phyloP scores from a whole-genome alignment of 64 coral and sea anemone genomes.

The Dendrophyllia cribrosa region DNA sequence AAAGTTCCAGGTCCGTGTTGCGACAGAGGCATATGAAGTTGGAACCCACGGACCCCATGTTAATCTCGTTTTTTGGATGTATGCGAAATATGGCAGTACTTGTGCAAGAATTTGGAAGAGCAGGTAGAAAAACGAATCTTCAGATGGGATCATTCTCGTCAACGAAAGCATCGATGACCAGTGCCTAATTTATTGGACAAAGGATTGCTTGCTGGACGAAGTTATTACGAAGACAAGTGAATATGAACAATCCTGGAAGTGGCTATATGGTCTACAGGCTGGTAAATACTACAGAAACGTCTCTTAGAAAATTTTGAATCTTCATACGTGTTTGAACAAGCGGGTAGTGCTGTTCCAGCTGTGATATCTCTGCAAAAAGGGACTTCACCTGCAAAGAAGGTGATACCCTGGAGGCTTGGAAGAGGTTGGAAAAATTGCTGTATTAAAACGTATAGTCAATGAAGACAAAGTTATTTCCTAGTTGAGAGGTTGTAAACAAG shows the following conservation, averaged over 20 bases:
- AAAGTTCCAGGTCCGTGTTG: constrained; percentile 61
- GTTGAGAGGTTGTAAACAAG: constrained; percentile 27
- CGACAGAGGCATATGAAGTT: constrained; percentile 69
- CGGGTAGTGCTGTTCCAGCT: constrained; percentile 65
- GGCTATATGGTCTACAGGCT: constrained; percentile 5
- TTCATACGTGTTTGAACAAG: neutral
- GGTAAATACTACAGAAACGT: too few species aligned
- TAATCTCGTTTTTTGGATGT: constrained; percentile 61
- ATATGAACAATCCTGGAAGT: constrained; percentile 1
- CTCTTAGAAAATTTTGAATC: too few species aligned
- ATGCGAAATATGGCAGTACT: constrained; percentile 51
- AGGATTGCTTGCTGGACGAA: neutral
- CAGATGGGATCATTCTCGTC: constrained; percentile 21
- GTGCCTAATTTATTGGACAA: neutral
- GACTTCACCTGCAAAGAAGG: constrained; percentile 15
- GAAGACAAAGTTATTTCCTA: constrained; percentile 64
- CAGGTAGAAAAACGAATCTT: constrained; percentile 34
- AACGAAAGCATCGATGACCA: neutral
- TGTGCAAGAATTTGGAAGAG: constrained; percentile 76
- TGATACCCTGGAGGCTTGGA: neutral
- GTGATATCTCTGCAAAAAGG: neutral
- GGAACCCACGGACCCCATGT: constrained; percentile 67
- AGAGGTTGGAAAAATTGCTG: neutral
- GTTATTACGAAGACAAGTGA: neutral
- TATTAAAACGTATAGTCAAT: neutral